phyloP scores from a whole-genome alignment of 2,113 vertebrate species.

The Sinocyclocheilus grahami region DNA sequence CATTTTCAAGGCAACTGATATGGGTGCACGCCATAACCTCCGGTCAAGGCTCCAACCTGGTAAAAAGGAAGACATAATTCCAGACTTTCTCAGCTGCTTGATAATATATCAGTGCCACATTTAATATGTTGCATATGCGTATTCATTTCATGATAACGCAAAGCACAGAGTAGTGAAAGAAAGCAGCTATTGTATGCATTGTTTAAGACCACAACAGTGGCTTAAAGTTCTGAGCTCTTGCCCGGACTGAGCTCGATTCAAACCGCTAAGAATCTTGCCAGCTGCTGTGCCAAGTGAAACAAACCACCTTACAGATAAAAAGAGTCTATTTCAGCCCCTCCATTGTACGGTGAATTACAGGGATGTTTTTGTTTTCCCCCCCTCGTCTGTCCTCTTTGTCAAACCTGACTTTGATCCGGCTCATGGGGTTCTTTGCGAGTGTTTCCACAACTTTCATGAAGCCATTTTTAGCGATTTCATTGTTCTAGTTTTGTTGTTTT shows the following conservation, averaged over 20 bases:
- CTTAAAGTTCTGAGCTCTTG: conserved; percentile 26
- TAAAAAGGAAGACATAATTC: not conserved
- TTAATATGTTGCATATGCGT: not conserved
- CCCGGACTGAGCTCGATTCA: conserved; percentile 23
- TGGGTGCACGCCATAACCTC: conserved; percentile 19
- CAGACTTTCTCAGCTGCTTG: not conserved
- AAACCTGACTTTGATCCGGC: conserved; percentile 43
- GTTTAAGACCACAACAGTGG: conserved; percentile 2
- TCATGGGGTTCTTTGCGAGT: conserved; percentile 18
- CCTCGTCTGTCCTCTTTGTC: conserved; percentile 44
- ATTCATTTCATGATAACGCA: not conserved
- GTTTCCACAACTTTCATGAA: conserved; percentile 20
- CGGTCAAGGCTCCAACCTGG: not conserved
- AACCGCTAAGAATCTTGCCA: conserved; percentile 30
- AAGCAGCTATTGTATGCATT: conserved; percentile 40
- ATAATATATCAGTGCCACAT: not conserved
- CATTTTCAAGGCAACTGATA: conserved; percentile 39
- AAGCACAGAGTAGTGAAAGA: conserved; percentile 22
- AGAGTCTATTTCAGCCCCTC: conserved; percentile 54
- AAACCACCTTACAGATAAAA: conserved; percentile 50
- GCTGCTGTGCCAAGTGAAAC: conserved; percentile 46
- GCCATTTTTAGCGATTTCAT: not conserved
- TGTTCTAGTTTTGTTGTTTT: conserved; percentile 42
- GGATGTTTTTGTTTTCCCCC: conserved; percentile 51
- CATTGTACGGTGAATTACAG: conserved; percentile 52